phyloP scores from a whole-genome alignment of 2,113 vertebrate genomes.

The Hiodon tergisus region DNA sequence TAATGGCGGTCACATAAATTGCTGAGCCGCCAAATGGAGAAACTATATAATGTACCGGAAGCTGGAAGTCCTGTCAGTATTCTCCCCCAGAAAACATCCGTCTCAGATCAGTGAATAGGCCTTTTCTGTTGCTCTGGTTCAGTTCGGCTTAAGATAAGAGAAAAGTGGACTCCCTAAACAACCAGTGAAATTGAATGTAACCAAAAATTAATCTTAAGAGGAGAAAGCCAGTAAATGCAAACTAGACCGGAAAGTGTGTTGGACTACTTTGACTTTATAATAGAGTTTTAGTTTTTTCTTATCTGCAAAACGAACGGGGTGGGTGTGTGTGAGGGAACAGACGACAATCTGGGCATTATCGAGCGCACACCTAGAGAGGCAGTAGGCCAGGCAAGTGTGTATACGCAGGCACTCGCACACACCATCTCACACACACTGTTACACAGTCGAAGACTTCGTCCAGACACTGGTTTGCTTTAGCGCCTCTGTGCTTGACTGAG shows the following conservation, averaged over 20 bases:
- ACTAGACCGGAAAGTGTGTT: too few relatives aligned
- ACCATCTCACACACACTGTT: constrained; percentile 9
- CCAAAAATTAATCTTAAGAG: too few relatives aligned
- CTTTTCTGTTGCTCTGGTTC: neutral
- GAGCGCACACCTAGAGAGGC: neutral
- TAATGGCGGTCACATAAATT: neutral
- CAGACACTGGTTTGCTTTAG: neutral
- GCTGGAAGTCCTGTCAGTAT: too few relatives aligned
- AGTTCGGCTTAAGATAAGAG: constrained; percentile 2
- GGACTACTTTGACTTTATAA: too few relatives aligned
- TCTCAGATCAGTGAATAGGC: neutral
- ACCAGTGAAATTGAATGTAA: neutral
- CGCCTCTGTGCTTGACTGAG: too few relatives aligned
- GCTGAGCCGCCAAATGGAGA: constrained; percentile 5
- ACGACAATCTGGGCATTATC: neutral
- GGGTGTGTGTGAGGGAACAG: too few relatives aligned
- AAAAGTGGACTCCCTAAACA: neutral
- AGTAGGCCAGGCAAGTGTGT: neutral
- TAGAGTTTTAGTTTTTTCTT: too few relatives aligned
- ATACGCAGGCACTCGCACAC: constrained; percentile 16
- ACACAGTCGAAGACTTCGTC: neutral
- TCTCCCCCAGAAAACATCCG: too few relatives aligned
- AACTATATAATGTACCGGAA: neutral
- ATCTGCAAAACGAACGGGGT: too few relatives aligned
- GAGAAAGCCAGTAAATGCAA: too few relatives aligned